Base-by-base conservation (phyloP, 1,140 invertebrate genomes). In the Drosophila busckii region DNA sequence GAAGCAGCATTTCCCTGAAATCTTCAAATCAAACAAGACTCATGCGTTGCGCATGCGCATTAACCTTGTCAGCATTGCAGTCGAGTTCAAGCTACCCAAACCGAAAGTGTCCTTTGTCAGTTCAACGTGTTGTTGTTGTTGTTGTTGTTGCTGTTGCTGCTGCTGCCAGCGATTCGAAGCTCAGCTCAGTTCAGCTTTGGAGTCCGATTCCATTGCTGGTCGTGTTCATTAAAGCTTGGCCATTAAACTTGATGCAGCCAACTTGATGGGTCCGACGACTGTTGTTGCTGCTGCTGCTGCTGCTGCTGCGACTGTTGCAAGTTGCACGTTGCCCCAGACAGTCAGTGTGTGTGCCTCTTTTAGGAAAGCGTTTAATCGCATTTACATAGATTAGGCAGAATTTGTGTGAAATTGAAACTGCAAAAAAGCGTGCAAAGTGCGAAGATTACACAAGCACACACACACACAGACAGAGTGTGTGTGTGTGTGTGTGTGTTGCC, bases 321-420 rank as follows among this genome's bases (percentile, higher is more conserved):
- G 6, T 13, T 10, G n/a, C 2, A 25, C 2, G 4, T 5, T 4
- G 9, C 0, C 16, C 1, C 5, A 26, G 20, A 4, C n/a, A 9
- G 31, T 19, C 48, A 7, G 4, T 5, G 10, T 23, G n/a, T 22
- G 8, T 64, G 69, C 16, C 31, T 28, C 53, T 62, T 66, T 76
- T 76, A 50, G 71, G 76, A 73, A 75, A 80, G 56, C 73, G 75
- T 69, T 80, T 82, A 82, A 82, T 80, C 75, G 59, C 76, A 80
- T 80, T 80, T 82, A 82, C 73, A 80, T 80, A 80, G 73, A 80
- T 80, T 80, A 80, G 73, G 75, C 69, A 75, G 76, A 80, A 80
- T 80, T 80, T 80, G 75, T 80, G 73, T 80, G 73, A 80, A 80
- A 80, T 80, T 82, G 73, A 80, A 80, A 80, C 75, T 73, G 70